These are phyloP conservation scores for Macroramphosus scolopax DNA, from an alignment of 2,797 vertebrate genomes.

Conservation along the genomic window DNA sequence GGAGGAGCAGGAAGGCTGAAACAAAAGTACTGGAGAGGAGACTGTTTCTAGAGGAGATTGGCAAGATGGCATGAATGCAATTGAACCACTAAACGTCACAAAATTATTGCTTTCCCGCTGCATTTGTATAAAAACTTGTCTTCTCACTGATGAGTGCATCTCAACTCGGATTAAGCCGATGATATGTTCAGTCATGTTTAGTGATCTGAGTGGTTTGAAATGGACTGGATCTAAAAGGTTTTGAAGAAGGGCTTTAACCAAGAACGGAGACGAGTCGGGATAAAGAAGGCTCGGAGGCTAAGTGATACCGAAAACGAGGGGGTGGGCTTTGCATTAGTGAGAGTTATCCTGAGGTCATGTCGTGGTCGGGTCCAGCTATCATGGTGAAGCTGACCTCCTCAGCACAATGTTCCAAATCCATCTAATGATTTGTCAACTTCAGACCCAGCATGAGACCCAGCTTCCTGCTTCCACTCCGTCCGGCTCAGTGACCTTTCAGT, in stretches of 20 bases:
- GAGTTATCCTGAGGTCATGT: constrained; percentile 27
- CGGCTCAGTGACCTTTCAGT: constrained; percentile 12
- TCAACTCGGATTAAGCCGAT: neutral
- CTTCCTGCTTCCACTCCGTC: constrained; percentile 29
- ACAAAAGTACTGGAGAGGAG: too few species aligned
- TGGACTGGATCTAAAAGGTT: too few species aligned
- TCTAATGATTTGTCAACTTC: constrained; percentile 64
- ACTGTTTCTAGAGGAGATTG: too few species aligned
- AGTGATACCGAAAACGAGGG: constrained; percentile 14
- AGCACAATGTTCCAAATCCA: constrained; percentile 60
- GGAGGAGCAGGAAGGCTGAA: too few species aligned
- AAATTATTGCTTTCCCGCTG: too few species aligned
- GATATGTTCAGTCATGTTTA: constrained; percentile 32
- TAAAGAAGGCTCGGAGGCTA: constrained; percentile 1
- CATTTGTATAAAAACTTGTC: too few species aligned
- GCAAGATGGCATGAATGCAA: too few species aligned
- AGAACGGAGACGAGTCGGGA: constrained; percentile 2
- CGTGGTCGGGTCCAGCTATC: constrained; percentile 35
- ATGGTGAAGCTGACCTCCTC: constrained; percentile 41
- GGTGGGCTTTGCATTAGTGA: constrained; percentile 1
- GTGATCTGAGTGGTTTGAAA: too few species aligned
- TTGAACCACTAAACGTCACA: too few species aligned
- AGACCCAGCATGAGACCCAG: constrained; percentile 24
- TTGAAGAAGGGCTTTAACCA: too few species aligned
- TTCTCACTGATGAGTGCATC: too few species aligned